Base-by-base conservation (phyloP, 2,888 invertebrate species). In the Campoplex nolae region DNA sequence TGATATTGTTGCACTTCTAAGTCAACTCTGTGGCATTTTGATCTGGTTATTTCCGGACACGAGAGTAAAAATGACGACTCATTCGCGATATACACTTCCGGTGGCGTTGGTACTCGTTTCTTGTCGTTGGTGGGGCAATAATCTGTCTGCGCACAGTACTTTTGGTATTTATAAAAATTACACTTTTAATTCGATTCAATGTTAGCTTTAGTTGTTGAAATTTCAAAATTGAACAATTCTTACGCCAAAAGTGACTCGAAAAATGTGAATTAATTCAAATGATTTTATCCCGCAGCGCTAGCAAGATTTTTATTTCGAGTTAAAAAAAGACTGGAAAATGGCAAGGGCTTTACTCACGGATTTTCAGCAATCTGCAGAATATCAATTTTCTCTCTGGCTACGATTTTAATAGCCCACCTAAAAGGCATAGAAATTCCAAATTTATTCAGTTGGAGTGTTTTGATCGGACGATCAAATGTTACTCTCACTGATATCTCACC, bases 101-200 rank as follows among this genome's bases (percentile, higher is more conserved):
- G 89, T 96, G 4, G 96, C 97, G 3, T 95, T 97, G 76, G 90
- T 97, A 48, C 95, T 97, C 42, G 95, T 97, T 80, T 98, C 98
- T 0, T 95, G 96, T 70, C 97, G 97, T 35, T 98, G 98, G 97
- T 98, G 98, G 98, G 97, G 97, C 93, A 98, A 98, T 94, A 98
- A 96, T 93, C 95, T 97, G 7, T 95, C 96, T 35, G 92, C 93
- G 88, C 90, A 93, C 71, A 94, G 94, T 74, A 88, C 88, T 65
- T 92, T 93, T 9, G 89, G 92, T 93, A 90, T 48, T 28, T 18
- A 58, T 67, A 42, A 23, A 23, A 23, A 38, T 23, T 1, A 54
- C 16, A 35, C 32, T 28, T 18, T 16, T 1, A 51, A n/a, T 48
- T 48, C 0, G 9, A 23, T 18, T 32, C 32, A 6, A 32, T 23